phyloP scores from a whole-genome alignment of 1,140 invertebrate species.

The Arion vulgaris region DNA sequence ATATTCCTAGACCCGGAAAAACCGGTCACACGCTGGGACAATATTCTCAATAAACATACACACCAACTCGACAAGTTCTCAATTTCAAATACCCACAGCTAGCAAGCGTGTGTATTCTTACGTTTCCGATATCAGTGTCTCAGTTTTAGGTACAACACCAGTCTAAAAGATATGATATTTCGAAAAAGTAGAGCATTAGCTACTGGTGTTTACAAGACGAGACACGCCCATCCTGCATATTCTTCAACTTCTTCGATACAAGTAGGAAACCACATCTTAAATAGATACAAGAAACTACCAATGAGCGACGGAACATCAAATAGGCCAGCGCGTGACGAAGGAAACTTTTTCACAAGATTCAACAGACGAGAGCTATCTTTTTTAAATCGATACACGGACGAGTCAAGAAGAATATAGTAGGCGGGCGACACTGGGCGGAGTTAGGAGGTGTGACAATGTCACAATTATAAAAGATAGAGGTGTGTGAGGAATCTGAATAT shows the following conservation, averaged over 20 bases:
- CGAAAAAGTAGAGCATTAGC: background rate
- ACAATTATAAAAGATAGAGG: background rate
- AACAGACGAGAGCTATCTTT: background rate
- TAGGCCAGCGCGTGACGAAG: background rate
- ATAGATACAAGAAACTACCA: conserved; percentile 9
- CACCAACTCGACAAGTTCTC: too few relatives aligned
- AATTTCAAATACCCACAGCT: too few relatives aligned
- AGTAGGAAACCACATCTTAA: background rate
- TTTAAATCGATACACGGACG: conserved; percentile 10
- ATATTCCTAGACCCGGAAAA: too few relatives aligned
- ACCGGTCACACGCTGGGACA: too few relatives aligned
- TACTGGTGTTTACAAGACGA: background rate
- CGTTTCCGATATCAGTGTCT: background rate
- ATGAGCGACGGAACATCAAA: conserved; percentile 10
- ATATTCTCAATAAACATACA: too few relatives aligned
- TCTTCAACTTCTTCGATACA: conserved; percentile 13
- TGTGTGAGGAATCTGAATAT: too few relatives aligned
- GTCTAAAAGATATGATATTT: background rate
- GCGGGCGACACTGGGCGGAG: conserved; percentile 21
- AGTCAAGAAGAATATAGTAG: background rate
- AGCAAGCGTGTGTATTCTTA: background rate
- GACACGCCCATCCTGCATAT: conserved; percentile 1
- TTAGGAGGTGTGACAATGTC: background rate
- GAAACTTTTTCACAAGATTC: background rate
- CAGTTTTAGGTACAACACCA: background rate